Evolutionary conservation across 2,888 invertebrate species (phyloP).

Genomic region (Aphelenchoides bicaudatus): DNA sequence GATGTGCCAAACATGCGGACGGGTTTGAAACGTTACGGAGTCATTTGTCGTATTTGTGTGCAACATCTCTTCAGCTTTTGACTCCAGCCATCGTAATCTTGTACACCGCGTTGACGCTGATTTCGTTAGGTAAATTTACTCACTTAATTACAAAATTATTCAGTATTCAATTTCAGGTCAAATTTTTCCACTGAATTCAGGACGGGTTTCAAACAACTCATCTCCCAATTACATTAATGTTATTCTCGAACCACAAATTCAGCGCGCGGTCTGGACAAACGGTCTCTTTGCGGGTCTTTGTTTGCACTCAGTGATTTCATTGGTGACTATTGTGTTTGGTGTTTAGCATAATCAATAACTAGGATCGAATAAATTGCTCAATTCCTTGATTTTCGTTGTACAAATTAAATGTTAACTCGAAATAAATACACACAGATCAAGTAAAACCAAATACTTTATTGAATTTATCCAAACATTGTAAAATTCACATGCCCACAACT

Average conservation of each 20-base stretch:
- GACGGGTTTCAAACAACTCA: not conserved
- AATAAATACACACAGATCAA: too few relatives aligned
- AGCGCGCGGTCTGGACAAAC: slow-evolving; percentile 4
- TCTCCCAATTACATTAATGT: slow-evolving; percentile 4
- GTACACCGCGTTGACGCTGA: slow-evolving; percentile 5
- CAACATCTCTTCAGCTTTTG: slow-evolving; percentile 9
- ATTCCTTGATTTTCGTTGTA: too few relatives aligned
- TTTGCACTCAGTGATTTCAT: not conserved
- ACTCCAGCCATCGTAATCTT: slow-evolving; percentile 5
- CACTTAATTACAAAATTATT: not conserved
- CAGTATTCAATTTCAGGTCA: slow-evolving; percentile 2
- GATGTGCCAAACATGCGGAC: slow-evolving; percentile 8
- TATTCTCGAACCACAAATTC: not conserved
- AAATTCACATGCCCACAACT: not conserved
- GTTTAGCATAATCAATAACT: too few relatives aligned
- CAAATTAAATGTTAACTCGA: too few relatives aligned
- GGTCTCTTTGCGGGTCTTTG: not conserved
- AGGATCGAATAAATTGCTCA: too few relatives aligned
- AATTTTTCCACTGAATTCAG: slow-evolving; percentile 4
- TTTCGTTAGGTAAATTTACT: slow-evolving; percentile 5
- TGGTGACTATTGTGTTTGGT: slow-evolving; percentile 7
- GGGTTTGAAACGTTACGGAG: slow-evolving; percentile 16
- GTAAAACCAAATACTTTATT: too few relatives aligned
- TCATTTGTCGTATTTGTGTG: slow-evolving; percentile 15
- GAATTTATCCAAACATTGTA: too few relatives aligned